Evolutionary conservation across 2,888 invertebrate genomes (phyloP).

Genomic region (Diarsia dahlii): DNA sequence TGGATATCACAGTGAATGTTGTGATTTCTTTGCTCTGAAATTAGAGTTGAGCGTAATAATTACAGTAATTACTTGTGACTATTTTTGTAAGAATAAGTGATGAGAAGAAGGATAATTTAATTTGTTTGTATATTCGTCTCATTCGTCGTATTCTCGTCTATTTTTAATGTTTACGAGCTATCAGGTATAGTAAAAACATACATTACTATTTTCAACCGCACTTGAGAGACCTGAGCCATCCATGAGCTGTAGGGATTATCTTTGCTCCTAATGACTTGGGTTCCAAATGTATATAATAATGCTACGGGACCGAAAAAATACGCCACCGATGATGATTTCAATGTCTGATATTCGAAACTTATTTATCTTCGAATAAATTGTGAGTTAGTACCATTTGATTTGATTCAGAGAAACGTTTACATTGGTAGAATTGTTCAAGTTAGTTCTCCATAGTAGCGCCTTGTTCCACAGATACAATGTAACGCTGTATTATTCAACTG

Average conservation of each 20-base stretch:
- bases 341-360: not conserved
- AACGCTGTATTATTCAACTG: slow-evolving; percentile 3
- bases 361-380: not conserved
- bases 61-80: too few species aligned
- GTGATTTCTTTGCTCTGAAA: too few species aligned
- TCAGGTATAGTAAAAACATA: too few species aligned
- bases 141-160: not conserved
- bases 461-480: not conserved
- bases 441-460: not conserved
- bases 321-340: not conserved
- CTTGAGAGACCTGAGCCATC: too few species aligned
- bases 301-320: not conserved
- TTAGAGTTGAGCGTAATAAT: too few species aligned
- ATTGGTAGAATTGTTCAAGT: not conserved
- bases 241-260: too few species aligned
- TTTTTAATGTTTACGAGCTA: too few species aligned
- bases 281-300: not conserved
- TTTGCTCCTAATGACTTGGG: too few species aligned
- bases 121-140: not conserved
- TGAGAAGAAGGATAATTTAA: not conserved
- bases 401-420: not conserved
- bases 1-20: too few species aligned
- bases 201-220: too few species aligned
- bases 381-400: not conserved
- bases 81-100: too few species aligned